Evolutionary conservation across 2,797 vertebrate species (phyloP).

Genomic region (Enteromius afrohamiltoni): DNA sequence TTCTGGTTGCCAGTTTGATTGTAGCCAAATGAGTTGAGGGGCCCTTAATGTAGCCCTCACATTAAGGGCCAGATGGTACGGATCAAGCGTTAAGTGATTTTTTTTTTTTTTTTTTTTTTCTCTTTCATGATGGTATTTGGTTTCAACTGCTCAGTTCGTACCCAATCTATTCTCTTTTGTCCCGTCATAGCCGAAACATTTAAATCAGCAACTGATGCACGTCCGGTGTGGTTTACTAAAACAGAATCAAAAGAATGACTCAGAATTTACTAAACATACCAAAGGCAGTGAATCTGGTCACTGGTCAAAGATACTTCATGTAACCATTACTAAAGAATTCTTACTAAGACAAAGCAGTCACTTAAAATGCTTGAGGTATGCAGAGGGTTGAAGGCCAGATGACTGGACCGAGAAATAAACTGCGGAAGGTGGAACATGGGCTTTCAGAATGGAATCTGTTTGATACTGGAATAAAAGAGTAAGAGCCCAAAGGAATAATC

Average conservation of each 20-base stretch:
- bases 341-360: not conserved
- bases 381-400: slow-evolving; percentile 28
- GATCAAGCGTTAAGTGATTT: slow-evolving; percentile 57
- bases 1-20: slow-evolving; percentile 30
- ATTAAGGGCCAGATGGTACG: slow-evolving; percentile 62
- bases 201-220: slow-evolving; percentile 43
- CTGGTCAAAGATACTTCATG: slow-evolving; percentile 5
- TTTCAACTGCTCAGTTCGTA: slow-evolving; percentile 57
- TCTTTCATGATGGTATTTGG: slow-evolving; percentile 49
- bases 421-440: not conserved
- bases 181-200: slow-evolving; percentile 58
- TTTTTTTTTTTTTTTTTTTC: slow-evolving; percentile 28
- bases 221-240: slow-evolving; percentile 49
- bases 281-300: slow-evolving; percentile 32
- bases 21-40: slow-evolving; percentile 38
- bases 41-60: slow-evolving; percentile 35
- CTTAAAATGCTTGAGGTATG: slow-evolving; percentile 31
- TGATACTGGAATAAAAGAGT: slow-evolving; percentile 33
- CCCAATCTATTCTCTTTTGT: slow-evolving; percentile 47
- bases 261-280: slow-evolving; percentile 23
- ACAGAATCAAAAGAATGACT: slow-evolving; percentile 46
- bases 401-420: slow-evolving; percentile 14
- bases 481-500: slow-evolving; percentile 39
- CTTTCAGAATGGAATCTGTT: not conserved
- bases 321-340: slow-evolving; percentile 23